Conservation (phyloP, 2,888 invertebrate genomes). For the Platerodrilus igneus region DNA sequence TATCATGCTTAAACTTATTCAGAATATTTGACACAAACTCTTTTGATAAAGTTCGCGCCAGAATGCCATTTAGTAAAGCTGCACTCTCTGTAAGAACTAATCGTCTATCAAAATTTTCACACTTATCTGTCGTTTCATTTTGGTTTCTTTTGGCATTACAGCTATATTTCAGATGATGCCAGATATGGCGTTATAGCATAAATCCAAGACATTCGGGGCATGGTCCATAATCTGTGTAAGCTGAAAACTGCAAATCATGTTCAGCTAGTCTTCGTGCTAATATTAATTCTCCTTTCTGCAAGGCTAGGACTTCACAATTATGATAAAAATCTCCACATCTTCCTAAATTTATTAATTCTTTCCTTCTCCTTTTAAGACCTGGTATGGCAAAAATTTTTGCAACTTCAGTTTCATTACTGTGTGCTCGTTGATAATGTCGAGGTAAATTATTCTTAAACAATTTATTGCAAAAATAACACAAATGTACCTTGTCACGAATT, state of each 20-base stretch:
- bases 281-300: slow-evolving; percentile 6
- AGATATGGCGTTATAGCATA: slow-evolving; percentile 6
- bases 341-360: slow-evolving; percentile 2
- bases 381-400: slow-evolving; percentile 7
- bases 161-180: slow-evolving; percentile 10
- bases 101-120: not conserved
- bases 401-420: slow-evolving; percentile 9
- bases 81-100: slow-evolving; percentile 1
- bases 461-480: slow-evolving; percentile 7
- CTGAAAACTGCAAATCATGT: not conserved
- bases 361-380: not conserved
- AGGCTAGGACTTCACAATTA: slow-evolving; percentile 2
- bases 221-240: slow-evolving; percentile 7
- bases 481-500: slow-evolving; percentile 6
- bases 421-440: slow-evolving; percentile 10
- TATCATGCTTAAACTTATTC: slow-evolving; percentile 5
- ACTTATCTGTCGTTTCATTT: not conserved
- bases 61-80: slow-evolving; percentile 3
- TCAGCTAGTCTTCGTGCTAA: slow-evolving; percentile 3
- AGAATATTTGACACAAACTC: slow-evolving; percentile 1
- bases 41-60: not conserved
- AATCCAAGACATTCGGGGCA: slow-evolving; percentile 11
- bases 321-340: slow-evolving; percentile 7
- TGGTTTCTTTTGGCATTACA: not conserved
- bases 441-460: slow-evolving; percentile 5